phyloP scores from a whole-genome alignment of 1,140 invertebrate genomes.

The Drosophila pandora region DNA sequence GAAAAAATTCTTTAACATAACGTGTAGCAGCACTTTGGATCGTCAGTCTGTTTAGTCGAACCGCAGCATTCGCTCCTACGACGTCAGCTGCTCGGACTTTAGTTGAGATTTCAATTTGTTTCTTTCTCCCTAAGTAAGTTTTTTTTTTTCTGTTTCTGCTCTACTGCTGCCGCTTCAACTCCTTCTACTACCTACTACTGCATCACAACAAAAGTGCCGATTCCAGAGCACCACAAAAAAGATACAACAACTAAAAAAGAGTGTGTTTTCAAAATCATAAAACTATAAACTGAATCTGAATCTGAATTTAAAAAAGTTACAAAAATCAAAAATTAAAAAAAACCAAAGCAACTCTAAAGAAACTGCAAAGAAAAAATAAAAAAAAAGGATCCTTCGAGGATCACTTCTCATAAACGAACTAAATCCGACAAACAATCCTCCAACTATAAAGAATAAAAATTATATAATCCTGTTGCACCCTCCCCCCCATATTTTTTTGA shows the following conservation, averaged over 20 bases:
- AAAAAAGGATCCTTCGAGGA: slow-evolving; percentile 14
- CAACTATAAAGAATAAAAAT: slow-evolving; percentile 25
- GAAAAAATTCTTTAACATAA: slow-evolving; percentile 83
- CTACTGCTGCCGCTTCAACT: slow-evolving; percentile 47
- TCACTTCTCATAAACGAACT: slow-evolving; percentile 1
- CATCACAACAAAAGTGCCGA: slow-evolving; percentile 22
- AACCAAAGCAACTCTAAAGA: slow-evolving; percentile 4
- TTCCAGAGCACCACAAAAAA: not conserved
- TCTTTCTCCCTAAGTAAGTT: slow-evolving; percentile 84
- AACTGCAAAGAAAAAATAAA: slow-evolving; percentile 6
- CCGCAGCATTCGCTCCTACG: slow-evolving; percentile 84
- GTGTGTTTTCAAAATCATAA: slow-evolving; percentile 16
- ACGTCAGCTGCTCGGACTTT: slow-evolving; percentile 84
- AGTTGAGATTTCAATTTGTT: slow-evolving; percentile 84
- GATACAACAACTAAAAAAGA: slow-evolving; percentile 21
- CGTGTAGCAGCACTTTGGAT: slow-evolving; percentile 82
- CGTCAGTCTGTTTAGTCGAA: slow-evolving; percentile 84
- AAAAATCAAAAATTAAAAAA: not conserved
- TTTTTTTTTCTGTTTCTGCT: slow-evolving; percentile 54
- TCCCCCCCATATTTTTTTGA: slow-evolving; percentile 47
- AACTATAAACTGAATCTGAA: slow-evolving; percentile 15
- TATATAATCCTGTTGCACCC: slow-evolving; percentile 57
- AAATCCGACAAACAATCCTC: slow-evolving; percentile 22
- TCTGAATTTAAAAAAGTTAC: slow-evolving; percentile 16
- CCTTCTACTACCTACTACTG: slow-evolving; percentile 29